Evolutionary conservation across 2,797 vertebrate genomes (phyloP), one percentile per base, ranked within the genome.

Genomic region (Psittacula echo): DNA sequence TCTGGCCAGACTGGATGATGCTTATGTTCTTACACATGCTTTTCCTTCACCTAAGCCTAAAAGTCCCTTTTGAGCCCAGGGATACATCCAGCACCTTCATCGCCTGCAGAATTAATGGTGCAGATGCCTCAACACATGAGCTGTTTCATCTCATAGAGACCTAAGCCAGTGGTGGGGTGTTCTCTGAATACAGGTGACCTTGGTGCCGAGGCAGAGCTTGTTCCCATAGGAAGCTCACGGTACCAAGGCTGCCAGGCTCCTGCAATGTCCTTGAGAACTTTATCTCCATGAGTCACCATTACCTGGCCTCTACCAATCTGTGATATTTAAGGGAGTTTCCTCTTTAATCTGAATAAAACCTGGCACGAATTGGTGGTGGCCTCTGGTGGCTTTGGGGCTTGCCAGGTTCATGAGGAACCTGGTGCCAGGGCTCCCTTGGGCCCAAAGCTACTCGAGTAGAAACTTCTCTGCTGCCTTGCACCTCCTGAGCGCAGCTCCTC

Each of bases 251-350:
- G 53, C 71, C 68, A 7, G 10, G 32, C 65, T 85, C 71, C 77
- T 85, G 82, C 13, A 4, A 6, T 2, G 74, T 41, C 86, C 75
- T 93, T 85, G 80, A 53, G 62, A 92, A 21, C 24, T 48, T 95
- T 85, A 92, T 91, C 96, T 94, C 64, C 0, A 0, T 91, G 90
- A 96, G 80, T 93, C 90, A 94, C 84, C 22, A 5, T 12, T 42
- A 68, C 15, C 45, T 83, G 72, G 65, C 87, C 65, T 73, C 50
- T 79, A 60, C 45, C 76, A 85, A 89, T 47, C 80, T 39, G 4
- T 15, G 90, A 85, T 56, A 50, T 19, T 34, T 47, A n/a, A 88
- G 50, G 79, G 73, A 61, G 88, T 95, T 96, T 67, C 87, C 67
- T 39, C 48, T 83, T 62, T 77, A 89, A 88, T 51, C 29, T 60